Evolutionary conservation across 2,888 invertebrate genomes (phyloP).

Genomic region (Boloria euphrosyne): DNA sequence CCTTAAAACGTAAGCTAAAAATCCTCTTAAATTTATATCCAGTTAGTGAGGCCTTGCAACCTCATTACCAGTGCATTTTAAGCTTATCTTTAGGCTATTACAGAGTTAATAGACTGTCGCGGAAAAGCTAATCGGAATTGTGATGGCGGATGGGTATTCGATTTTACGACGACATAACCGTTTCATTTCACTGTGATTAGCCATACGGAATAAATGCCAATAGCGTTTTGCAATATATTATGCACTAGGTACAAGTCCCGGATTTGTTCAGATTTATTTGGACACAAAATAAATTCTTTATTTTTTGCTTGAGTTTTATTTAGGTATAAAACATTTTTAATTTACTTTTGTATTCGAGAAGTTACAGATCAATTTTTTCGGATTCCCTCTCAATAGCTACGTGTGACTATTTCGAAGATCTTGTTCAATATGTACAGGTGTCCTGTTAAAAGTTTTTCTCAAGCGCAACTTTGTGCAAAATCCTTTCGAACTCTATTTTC

Average conservation of each 20-base stretch:
- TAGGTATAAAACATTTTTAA: too few relatives aligned
- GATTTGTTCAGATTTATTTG: too few relatives aligned
- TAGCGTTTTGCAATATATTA: conserved; percentile 16
- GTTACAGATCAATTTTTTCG: too few relatives aligned
- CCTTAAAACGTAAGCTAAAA: conserved; percentile 42
- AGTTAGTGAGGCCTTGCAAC: conserved; percentile 51
- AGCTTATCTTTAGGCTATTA: conserved; percentile 46
- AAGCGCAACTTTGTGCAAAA: too few relatives aligned
- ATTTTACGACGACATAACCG: conserved; percentile 39
- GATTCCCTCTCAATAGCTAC: too few relatives aligned
- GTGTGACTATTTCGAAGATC: too few relatives aligned
- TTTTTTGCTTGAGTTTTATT: too few relatives aligned
- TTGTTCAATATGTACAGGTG: too few relatives aligned
- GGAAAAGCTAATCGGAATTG: conserved; percentile 36
- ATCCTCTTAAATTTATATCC: conserved; percentile 45
- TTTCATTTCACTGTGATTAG: conserved; percentile 28
- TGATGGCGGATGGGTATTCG: conserved; percentile 38
- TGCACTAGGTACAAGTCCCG: conserved; percentile 1
- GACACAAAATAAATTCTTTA: too few relatives aligned
- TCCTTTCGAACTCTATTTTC: too few relatives aligned
- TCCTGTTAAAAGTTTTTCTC: too few relatives aligned
- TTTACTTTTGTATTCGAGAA: too few relatives aligned
- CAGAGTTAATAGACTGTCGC: conserved; percentile 41
- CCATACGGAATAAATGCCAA: conserved; percentile 14
- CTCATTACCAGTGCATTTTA: conserved; percentile 61